phyloP scores from a whole-genome alignment of 2,113 vertebrate species.

The Ctenodactylus gundi region DNA sequence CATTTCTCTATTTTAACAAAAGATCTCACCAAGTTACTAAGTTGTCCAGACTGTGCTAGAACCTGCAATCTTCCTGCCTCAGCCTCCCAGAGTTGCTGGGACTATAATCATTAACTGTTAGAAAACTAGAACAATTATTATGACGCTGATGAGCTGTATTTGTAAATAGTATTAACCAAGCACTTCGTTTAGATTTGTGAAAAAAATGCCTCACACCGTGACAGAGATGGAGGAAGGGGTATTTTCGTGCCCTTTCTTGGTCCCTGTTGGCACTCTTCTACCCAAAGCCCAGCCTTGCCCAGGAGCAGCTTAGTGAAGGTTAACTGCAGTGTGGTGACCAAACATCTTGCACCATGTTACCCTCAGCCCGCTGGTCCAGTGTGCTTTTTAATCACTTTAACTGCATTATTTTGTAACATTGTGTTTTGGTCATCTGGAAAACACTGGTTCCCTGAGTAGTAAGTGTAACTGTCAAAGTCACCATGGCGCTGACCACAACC shows the following conservation, averaged over 20 bases:
- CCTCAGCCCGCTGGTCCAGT: background rate
- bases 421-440: background rate
- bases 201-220: background rate
- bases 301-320: background rate
- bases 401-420: background rate
- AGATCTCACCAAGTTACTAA: too few relatives aligned
- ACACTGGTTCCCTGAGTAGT: too few relatives aligned
- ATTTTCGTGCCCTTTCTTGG: background rate
- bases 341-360: background rate
- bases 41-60: background rate
- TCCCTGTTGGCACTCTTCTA: background rate
- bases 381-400: background rate
- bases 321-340: background rate
- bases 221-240: background rate
- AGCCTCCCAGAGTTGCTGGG: too few relatives aligned
- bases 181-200: background rate
- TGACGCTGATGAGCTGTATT: background rate
- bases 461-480: too few relatives aligned
- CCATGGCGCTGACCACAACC: too few relatives aligned
- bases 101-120: background rate
- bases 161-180: background rate
- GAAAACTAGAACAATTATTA: background rate
- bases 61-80: background rate
- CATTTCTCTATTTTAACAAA: too few relatives aligned
- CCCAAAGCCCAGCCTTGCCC: background rate